A percentile compares a stretch with the other conserved stretches of the same genome.
Conservation (phyloP, 2,888 invertebrate genomes). For the Eustalomyia histrio region DNA sequence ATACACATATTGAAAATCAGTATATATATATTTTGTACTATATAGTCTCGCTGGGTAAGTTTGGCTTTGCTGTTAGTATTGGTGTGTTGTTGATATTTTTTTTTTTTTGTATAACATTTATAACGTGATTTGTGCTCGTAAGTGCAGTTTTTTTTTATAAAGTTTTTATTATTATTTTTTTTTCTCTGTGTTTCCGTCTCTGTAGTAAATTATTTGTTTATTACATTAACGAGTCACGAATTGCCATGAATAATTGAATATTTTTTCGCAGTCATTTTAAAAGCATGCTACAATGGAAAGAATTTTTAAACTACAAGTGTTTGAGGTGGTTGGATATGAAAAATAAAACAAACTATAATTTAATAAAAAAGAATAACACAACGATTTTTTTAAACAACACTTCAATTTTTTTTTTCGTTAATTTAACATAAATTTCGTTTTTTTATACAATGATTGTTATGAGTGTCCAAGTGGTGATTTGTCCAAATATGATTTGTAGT, state of each 20-base stretch:
- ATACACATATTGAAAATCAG: no score
- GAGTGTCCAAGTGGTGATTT: no score
- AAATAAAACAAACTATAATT: no score
- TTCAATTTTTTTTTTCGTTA: no score
- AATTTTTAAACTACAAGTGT: constrained; percentile 25
- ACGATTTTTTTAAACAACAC: no score
- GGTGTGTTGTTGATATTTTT: constrained; percentile 9
- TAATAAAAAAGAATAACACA: no score
- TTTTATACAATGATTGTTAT: no score
- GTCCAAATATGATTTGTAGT: no score
- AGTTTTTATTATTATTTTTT: constrained; percentile 7
- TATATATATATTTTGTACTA: no score
- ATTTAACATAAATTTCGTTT: no score
- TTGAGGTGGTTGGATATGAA: constrained; percentile 4
- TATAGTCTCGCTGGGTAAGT: no score
- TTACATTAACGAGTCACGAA: constrained; percentile 59
- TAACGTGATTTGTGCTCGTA: constrained; percentile 52
- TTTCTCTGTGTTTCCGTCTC: neutral
- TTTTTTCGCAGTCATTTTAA: constrained; percentile 20
- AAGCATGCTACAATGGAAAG: neutral
- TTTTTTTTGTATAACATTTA: constrained; percentile 44
- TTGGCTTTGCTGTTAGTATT: constrained; percentile 7
- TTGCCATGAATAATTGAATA: constrained; percentile 51
- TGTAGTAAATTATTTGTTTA: constrained; percentile 56
- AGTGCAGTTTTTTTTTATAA: constrained; percentile 29